Conservation (phyloP, 2,797 vertebrate species). For the Garrulus glandarius region DNA sequence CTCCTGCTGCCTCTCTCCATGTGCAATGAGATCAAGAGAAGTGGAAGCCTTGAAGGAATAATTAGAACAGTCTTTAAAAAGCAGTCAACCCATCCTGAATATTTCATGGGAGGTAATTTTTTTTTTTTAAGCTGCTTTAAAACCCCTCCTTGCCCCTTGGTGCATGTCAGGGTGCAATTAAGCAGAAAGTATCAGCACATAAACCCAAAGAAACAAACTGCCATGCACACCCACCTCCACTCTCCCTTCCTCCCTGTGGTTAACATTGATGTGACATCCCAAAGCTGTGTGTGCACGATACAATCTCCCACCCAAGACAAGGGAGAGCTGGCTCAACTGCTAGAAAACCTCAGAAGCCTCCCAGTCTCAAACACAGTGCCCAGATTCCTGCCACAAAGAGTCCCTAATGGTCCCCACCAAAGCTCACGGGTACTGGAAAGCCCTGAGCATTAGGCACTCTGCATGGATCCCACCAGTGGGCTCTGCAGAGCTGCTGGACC, state of each 20-base stretch:
- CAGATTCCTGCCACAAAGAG: not conserved
- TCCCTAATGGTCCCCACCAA: not conserved
- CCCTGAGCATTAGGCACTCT: not conserved
- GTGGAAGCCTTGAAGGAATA: not conserved
- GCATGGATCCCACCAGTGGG: not conserved
- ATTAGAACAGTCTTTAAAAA: constrained; percentile 6
- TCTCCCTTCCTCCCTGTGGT: not conserved
- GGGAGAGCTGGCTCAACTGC: not conserved
- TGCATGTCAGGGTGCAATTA: constrained; percentile 49
- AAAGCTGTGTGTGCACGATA: not conserved
- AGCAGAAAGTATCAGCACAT: constrained; percentile 35
- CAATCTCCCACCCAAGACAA: not conserved
- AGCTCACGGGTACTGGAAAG: not conserved
- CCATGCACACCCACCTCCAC: not conserved
- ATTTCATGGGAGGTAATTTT: constrained; percentile 55
- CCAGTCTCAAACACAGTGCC: not conserved
- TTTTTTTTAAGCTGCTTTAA: not conserved
- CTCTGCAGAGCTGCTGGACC: not conserved
- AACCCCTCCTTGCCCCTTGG: not conserved
- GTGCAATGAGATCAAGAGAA: not conserved
- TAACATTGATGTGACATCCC: constrained; percentile 36
- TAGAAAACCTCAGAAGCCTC: not conserved
- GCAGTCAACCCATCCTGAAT: constrained; percentile 22
- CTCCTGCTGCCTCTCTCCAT: not conserved
- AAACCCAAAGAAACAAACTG: constrained; percentile 15